Percentiles rank a stretch among this genome's conserved stretches.
These are phyloP conservation scores for Triplophysa siluroides DNA, from an alignment of 2,113 vertebrate species.

Conservation along the genomic window DNA sequence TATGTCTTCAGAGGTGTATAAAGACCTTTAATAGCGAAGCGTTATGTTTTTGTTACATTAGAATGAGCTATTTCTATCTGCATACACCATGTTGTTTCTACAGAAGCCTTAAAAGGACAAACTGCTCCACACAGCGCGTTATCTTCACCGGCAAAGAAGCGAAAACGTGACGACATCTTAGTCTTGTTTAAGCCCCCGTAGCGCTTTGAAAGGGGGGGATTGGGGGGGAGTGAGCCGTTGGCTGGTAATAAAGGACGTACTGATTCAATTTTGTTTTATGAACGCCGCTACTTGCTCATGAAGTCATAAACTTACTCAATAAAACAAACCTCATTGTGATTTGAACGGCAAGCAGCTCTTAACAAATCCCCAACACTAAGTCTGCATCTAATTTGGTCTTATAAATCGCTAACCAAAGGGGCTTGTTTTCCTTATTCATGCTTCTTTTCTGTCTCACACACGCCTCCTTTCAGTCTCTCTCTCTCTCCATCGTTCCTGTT, in stretches of 20 bases:
- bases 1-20: too few relatives aligned
- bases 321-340: background rate
- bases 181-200: too few relatives aligned
- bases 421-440: background rate
- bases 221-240: too few relatives aligned
- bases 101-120: too few relatives aligned
- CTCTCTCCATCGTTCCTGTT: constrained; percentile 2
- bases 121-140: too few relatives aligned
- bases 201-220: too few relatives aligned
- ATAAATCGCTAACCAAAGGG: background rate
- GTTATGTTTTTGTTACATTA: too few relatives aligned
- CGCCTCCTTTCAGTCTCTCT: background rate
- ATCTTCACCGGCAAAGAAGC: too few relatives aligned
- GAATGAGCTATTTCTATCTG: too few relatives aligned
- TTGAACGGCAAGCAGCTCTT: background rate
- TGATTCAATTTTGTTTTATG: background rate
- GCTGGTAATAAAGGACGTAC: background rate
- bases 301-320: background rate
- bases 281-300: background rate
- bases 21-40: too few relatives aligned
- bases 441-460: background rate
- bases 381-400: background rate
- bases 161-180: too few relatives aligned
- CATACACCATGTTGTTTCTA: too few relatives aligned
- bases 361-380: background rate